These are phyloP conservation scores for Ianthella basta DNA, from an alignment of 37 sponge, comb jelly and placozoan genomes.

Conservation along the genomic window DNA sequence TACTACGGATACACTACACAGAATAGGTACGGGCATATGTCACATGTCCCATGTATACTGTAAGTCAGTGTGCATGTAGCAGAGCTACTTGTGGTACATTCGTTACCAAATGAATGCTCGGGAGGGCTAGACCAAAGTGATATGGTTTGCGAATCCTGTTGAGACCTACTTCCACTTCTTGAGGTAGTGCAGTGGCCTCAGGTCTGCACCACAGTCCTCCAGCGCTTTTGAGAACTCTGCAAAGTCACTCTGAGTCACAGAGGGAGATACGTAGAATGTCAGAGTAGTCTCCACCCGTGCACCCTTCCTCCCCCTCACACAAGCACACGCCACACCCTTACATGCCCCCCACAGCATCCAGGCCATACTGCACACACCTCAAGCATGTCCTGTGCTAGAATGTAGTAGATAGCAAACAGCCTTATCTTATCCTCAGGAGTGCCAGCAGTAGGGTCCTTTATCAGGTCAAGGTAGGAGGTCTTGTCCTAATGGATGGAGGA, in stretches of 20 bases:
- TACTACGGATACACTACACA: no score
- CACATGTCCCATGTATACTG: no score
- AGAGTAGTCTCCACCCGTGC: background rate
- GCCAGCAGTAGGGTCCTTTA: slow-evolving; percentile 58
- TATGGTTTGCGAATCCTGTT: background rate
- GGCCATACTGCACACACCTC: slow-evolving; percentile 66
- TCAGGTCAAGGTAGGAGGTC: slow-evolving; percentile 10
- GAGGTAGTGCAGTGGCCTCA: slow-evolving; percentile 65
- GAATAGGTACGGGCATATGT: no score
- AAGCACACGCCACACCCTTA: background rate
- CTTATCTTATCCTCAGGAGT: slow-evolving; percentile 91
- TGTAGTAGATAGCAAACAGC: slow-evolving; percentile 92
- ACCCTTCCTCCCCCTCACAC: background rate
- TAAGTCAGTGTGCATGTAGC: background rate
- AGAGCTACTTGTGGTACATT: background rate
- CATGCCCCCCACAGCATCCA: background rate
- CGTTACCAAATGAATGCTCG: background rate
- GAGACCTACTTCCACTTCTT: slow-evolving; percentile 83
- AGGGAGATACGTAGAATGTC: background rate
- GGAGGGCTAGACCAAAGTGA: background rate
- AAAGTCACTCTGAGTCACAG: slow-evolving; percentile 55
- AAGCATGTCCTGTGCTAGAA: slow-evolving; percentile 66
- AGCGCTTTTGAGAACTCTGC: slow-evolving; percentile 60
- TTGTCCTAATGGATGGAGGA: background rate
- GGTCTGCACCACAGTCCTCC: slow-evolving; percentile 66